Conservation (phyloP, 1,140 invertebrate species). For the Rhynchophorus ferrugineus region DNA sequence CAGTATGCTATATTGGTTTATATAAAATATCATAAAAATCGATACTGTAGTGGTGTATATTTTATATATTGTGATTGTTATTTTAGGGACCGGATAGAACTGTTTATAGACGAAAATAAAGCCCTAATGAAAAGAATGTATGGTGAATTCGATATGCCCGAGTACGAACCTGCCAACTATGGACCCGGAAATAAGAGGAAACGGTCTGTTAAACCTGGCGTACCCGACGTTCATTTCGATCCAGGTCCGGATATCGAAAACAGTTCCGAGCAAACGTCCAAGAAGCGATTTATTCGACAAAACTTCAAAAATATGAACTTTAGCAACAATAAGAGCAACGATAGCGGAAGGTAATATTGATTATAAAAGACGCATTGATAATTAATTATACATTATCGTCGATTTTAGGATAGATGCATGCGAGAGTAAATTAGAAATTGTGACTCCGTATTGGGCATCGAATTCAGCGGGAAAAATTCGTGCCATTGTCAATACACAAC, state of each 20-base stretch:
- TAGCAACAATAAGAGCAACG: conserved; percentile 46
- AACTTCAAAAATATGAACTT: conserved; percentile 43
- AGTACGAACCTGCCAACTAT: conserved; percentile 30
- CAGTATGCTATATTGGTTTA: too few species aligned
- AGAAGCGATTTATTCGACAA: conserved; percentile 48
- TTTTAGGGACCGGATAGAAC: conserved; percentile 79
- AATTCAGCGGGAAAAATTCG: conserved; percentile 85
- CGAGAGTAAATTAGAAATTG: conserved; percentile 86
- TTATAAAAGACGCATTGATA: background rate
- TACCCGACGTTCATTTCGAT: conserved; percentile 44
- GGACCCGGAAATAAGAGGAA: conserved; percentile 42
- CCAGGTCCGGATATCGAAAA: conserved; percentile 34
- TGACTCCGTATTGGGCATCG: conserved; percentile 88
- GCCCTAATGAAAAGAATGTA: conserved; percentile 89
- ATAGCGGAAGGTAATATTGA: conserved; percentile 51
- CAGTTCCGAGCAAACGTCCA: conserved; percentile 38
- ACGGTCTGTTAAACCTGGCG: conserved; percentile 46
- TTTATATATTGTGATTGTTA: too few species aligned
- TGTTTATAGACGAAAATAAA: conserved; percentile 90
- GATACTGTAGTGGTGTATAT: too few species aligned
- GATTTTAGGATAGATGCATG: conserved; percentile 72
- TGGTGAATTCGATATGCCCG: conserved; percentile 69
- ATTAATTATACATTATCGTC: background rate
- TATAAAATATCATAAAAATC: too few species aligned
- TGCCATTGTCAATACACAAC: conserved; percentile 88